Evolutionary conservation across 2,797 vertebrate genomes (phyloP).

Genomic region (Chrysolophus pictus): DNA sequence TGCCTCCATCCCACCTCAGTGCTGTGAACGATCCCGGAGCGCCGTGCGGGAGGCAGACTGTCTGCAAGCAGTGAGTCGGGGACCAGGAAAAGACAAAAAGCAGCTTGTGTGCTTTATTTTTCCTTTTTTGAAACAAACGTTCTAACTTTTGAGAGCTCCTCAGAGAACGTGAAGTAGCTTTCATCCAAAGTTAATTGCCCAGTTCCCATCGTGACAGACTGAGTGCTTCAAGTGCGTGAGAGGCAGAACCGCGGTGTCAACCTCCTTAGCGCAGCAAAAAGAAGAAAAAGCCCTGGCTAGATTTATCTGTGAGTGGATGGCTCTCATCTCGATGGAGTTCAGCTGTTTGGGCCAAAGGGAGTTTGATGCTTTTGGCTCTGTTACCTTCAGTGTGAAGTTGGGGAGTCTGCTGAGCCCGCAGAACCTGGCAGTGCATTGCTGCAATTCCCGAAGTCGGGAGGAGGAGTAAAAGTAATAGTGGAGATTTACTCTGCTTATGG

Average conservation of each 20-base stretch:
- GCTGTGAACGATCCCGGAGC: background rate
- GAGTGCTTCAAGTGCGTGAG: background rate
- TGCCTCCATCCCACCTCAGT: background rate
- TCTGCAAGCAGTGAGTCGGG: background rate
- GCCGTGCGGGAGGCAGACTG: background rate
- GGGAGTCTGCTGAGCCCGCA: background rate
- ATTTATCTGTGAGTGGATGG: slow-evolving; percentile 24
- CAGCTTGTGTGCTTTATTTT: no score
- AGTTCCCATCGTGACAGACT: background rate
- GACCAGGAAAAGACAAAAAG: background rate
- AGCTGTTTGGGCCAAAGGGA: slow-evolving; percentile 7
- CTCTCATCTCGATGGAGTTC: slow-evolving; percentile 14
- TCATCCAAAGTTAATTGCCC: background rate
- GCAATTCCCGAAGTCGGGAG: background rate
- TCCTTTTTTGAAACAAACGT: background rate
- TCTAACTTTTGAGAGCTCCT: background rate
- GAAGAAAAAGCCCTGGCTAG: background rate
- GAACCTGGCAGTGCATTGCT: background rate
- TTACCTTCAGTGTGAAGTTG: background rate
- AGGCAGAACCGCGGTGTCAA: background rate
- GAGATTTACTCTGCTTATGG: background rate
- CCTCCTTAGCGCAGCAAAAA: background rate
- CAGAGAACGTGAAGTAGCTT: background rate
- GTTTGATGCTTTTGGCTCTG: background rate
- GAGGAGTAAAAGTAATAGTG: background rate